These are phyloP conservation scores for Tautogolabrus adspersus DNA, from an alignment of 2,113 vertebrate genomes.

Conservation along the genomic window DNA sequence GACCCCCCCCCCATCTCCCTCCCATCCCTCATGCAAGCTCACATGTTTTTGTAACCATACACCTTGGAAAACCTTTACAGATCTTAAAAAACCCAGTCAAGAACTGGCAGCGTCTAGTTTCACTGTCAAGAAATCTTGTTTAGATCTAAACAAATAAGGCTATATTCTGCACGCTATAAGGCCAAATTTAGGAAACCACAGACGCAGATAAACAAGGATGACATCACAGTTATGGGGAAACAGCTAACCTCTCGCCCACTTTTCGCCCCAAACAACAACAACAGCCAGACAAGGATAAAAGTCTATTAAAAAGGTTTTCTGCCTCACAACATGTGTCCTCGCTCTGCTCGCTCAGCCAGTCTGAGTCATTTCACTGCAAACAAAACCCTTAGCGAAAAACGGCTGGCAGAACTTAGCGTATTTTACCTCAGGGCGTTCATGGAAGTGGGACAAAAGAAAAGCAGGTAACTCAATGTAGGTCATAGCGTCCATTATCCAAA, in stretches of 20 bases:
- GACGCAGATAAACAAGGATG: conserved; percentile 17
- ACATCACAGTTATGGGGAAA: background rate
- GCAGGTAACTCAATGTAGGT: conserved; percentile 39
- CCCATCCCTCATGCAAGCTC: too few relatives aligned
- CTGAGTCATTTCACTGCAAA: background rate
- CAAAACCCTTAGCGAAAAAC: background rate
- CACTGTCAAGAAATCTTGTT: background rate
- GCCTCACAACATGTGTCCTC: conserved; percentile 45
- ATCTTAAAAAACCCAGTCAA: background rate
- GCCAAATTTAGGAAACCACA: background rate
- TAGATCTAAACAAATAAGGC: background rate
- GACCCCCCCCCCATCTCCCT: background rate
- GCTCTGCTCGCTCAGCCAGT: conserved; percentile 3
- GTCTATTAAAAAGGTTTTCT: background rate
- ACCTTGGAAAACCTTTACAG: conserved; percentile 25
- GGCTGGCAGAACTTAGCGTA: background rate
- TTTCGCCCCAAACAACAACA: conserved; percentile 31
- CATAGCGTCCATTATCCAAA: conserved; percentile 13
- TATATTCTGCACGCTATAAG: background rate
- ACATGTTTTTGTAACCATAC: conserved; percentile 36
- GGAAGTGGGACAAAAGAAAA: background rate
- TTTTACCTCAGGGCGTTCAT: background rate
- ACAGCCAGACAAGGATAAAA: conserved; percentile 31
- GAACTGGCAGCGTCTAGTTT: background rate
- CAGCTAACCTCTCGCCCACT: conserved; percentile 58